Base-by-base conservation (phyloP, 1,140 invertebrate genomes). In the Ceratina japonica region DNA sequence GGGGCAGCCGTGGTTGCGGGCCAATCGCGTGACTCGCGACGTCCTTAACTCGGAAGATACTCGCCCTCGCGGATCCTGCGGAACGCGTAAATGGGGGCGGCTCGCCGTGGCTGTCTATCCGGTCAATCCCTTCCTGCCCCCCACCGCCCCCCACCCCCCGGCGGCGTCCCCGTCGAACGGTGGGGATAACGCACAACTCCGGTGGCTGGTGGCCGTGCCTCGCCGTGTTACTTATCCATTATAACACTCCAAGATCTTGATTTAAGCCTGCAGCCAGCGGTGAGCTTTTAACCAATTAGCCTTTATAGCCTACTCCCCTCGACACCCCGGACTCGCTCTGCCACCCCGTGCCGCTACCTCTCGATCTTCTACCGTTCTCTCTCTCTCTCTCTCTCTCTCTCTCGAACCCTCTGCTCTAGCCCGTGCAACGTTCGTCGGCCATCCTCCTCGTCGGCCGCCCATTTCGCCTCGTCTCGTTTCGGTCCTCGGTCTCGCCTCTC, bases 181-280 rank as follows among this genome's bases (percentile, higher is more conserved):
- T 76, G 83, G 83, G 72, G 83, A 75, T 85, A 84, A 79, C 78
- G 77, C 81, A 80, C 83, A 82, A 80, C 77, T 78, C 69, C 78
- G 79, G 64, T 71, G 75, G 75, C 66, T 81, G 79, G 84, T 89
- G 88, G 84, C 87, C 71, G 85, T 86, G 91, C 91, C 90, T 89
- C 88, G 83, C 88, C 90, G 91, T 92, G 91, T 92, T 92, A 92
- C 91, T 92, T 92, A 92, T 92, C 91, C 92, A 92, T 92, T 92
- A 92, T 93, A 93, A 92, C 92, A 92, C 92, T 92, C 91, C 91
- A 92, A 92, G 91, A 92, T 93, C 92, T 93, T 93, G 92, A 92
- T 92, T 92, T 92, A 92, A 92, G 92, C 91, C 92, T 91, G 90
- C 90, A 91, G 89, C 91, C 87, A 89, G 90, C 89, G 91, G 91